Evolutionary conservation across 2,113 vertebrate genomes (phyloP).

Genomic region (Gobio gobio): DNA sequence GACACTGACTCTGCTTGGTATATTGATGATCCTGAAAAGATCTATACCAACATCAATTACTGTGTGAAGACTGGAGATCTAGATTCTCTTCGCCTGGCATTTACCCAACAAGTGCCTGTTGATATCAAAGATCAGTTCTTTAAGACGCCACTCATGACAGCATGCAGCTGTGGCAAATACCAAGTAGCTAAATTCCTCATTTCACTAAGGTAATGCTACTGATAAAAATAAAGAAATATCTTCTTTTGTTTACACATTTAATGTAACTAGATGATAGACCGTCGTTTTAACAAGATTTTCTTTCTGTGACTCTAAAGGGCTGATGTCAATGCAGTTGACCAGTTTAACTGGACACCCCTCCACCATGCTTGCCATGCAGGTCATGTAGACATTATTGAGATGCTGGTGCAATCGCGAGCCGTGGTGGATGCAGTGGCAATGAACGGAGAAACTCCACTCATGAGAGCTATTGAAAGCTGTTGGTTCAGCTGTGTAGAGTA

Average conservation of each 20-base stretch:
- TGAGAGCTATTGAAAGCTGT: conserved; percentile 83
- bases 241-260: too few species aligned
- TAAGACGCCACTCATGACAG: conserved; percentile 86
- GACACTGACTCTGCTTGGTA: conserved; percentile 86
- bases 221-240: neutral
- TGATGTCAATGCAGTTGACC: conserved; percentile 81
- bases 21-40: conserved; percentile 73
- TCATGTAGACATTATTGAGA: conserved; percentile 76
- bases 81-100: conserved; percentile 81
- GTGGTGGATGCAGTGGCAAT: conserved; percentile 74
- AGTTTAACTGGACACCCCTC: conserved; percentile 86
- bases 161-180: conserved; percentile 77
- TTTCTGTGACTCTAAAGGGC: conserved; percentile 69
- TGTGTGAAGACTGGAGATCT: conserved; percentile 78
- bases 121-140: conserved; percentile 81
- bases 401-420: conserved; percentile 78
- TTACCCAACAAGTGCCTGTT: conserved; percentile 77
- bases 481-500: conserved; percentile 80
- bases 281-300: neutral
- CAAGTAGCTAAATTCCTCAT: conserved; percentile 79
- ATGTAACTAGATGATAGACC: neutral
- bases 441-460: conserved; percentile 80
- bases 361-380: conserved; percentile 86
- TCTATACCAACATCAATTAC: conserved; percentile 76
- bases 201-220: conserved; percentile 76